phyloP scores from a whole-genome alignment of 1,140 invertebrate species.

The Tenebrio molitor region DNA sequence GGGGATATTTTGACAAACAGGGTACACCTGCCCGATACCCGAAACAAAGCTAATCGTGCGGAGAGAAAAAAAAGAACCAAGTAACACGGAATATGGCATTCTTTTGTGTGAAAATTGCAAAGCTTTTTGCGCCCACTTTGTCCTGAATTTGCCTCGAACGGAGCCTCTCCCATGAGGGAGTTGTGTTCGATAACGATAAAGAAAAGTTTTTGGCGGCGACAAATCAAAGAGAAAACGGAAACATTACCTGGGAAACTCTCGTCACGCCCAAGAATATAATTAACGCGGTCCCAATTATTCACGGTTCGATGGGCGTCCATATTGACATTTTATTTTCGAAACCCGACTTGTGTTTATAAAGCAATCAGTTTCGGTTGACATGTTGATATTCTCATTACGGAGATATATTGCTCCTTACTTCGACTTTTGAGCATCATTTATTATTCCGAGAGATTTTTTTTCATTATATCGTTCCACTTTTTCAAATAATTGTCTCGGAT shows the following conservation, averaged over 20 bases:
- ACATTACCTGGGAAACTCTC: neutral
- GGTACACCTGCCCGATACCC: neutral
- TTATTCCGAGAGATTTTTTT: constrained; percentile 16
- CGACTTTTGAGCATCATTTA: constrained; percentile 37
- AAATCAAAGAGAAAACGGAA: constrained; percentile 31
- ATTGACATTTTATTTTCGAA: constrained; percentile 28
- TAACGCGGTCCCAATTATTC: constrained; percentile 3
- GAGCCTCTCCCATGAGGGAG: constrained; percentile 21
- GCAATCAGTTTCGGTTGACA: constrained; percentile 35
- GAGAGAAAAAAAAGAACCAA: constrained; percentile 19
- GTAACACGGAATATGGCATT: constrained; percentile 34
- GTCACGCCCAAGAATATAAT: constrained; percentile 13
- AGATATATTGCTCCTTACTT: constrained; percentile 35
- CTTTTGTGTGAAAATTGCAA: constrained; percentile 38
- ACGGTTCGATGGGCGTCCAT: neutral
- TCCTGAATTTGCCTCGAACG: constrained; percentile 31
- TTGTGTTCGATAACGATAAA: constrained; percentile 35
- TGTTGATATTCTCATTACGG: constrained; percentile 39
- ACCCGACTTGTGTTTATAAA: constrained; percentile 31
- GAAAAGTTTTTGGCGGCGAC: constrained; percentile 4
- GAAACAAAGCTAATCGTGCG: constrained; percentile 27
- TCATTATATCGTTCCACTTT: constrained; percentile 2
- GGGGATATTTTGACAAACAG: too few species aligned
- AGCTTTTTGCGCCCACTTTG: constrained; percentile 24
- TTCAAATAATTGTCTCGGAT: constrained; percentile 26